Base-by-base conservation (phyloP, 2,113 vertebrate genomes). In the Cyprinodon tularosa region DNA sequence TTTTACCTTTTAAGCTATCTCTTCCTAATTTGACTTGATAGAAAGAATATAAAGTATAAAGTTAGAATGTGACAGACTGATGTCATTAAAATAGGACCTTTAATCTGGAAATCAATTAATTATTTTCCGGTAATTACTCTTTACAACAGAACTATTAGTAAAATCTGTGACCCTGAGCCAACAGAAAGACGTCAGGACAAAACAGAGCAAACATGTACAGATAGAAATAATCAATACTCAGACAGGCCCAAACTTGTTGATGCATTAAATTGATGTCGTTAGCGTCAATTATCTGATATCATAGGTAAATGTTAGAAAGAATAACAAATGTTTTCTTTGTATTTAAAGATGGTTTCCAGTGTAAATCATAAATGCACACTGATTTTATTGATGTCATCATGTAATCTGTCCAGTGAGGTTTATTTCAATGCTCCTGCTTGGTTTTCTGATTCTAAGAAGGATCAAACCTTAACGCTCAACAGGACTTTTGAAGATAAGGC, bases 171-270 rank as follows among this genome's bases (percentile, higher is more conserved):
- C 47, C 38, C 62, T 48, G 53, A 75, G 63, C 85, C 74, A 85
- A 76, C 76, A 80, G 1, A 59, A 37, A 44, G 22, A 63, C 67
- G 45, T 22, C 53, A 42, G 20, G 37, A 57, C 29, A 71, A 39
- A 66, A 48, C 38, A 10, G 22, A 50, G 72, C 60, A 69, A 79
- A 86, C 76, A 81, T 76, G 7, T 62, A 84, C 62, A 69, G 47
- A 40, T 17, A 11, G 83, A 81, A 40, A 45, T 11, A 66, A 86
- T 88, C 83, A 68, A 47, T 81, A 68, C 50, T 36, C 47, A 72
- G 36, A 72, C 36, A 60, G 63, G 39, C 45, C 60, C 40, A 3
- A n/a, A 71, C n/a, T 64, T 69, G 75, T 48, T 67, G 66, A 80
- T 57, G 76, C 59, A 37, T 80, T 62, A 62, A 50, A 80, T 79